Evolutionary conservation across 1,140 invertebrate genomes (phyloP), one percentile per base, ranked within the genome.

Genomic region (Cryptotermes secundus): DNA sequence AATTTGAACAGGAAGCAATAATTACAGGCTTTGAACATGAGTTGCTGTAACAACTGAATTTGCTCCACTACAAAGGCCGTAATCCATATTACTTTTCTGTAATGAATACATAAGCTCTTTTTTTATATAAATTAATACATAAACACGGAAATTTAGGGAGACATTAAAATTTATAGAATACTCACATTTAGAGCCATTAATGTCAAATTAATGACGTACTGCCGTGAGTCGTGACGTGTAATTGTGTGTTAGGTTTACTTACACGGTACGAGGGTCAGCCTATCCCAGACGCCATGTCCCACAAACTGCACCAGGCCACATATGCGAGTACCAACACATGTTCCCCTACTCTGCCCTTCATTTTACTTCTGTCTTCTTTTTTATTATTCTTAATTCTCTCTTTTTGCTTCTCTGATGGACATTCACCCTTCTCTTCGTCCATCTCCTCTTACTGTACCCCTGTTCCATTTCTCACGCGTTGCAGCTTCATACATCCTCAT

Each of bases 381-480:
- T 72, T 59, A 7, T 59, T 4, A 7, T 26, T 72, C 59, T 72
- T 72, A 72, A 72, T 72, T 72, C 59, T 72, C 59, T 72, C 59
- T 72, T 72, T 72, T 31, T 72, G n/a, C 26, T 72, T 72, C 59
- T 26, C 59, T 72, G 59, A 72, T 72, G 59, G 59, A 72, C 59
- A 72, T 72, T 72, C 59, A 72, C 59, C n/a, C 59, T 26, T 72
- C 59, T 72, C 59, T 31, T n/a, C n/a, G 10, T 72, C 59, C n/a
- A 26, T 72, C 59, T 72, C 2, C 59, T 72, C 31, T 72, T 31
- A 72, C 59, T 72, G 31, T 26, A 72, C 59, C 59, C 31, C 59
- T 72, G n/a, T 72, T 72, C 26, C 59, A n/a, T 72, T 72, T 72
- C 59, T 72, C 59, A 31, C 59, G 31, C 59, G 14, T 72, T 72